phyloP scores from a whole-genome alignment of 1,140 invertebrate species.

The Meteorus sp. region DNA sequence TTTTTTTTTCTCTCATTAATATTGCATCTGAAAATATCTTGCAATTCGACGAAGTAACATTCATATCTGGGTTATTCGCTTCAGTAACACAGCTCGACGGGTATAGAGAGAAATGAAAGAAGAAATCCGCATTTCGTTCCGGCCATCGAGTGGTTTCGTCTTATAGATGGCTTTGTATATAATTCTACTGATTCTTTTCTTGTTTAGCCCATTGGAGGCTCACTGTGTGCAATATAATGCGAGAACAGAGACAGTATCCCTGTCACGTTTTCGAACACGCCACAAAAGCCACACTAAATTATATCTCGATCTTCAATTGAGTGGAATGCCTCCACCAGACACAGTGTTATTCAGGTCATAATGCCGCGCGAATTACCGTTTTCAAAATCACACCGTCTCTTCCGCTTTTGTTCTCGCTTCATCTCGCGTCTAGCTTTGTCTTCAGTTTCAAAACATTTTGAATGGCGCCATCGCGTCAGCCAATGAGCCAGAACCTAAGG shows the following conservation, averaged over 20 bases:
- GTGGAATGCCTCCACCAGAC: slow-evolving; percentile 17
- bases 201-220: too few species aligned
- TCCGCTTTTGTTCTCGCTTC: slow-evolving; percentile 7
- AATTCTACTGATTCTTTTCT: too few species aligned
- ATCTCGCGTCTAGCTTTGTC: slow-evolving; percentile 6
- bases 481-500: too few species aligned
- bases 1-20: slow-evolving; percentile 15
- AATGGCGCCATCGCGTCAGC: not conserved
- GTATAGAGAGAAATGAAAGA: slow-evolving; percentile 27
- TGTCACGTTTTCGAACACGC: slow-evolving; percentile 21
- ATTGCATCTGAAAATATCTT: slow-evolving; percentile 8
- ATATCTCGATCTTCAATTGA: slow-evolving; percentile 27
- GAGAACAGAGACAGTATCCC: too few species aligned
- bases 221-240: too few species aligned
- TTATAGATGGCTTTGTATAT: too few species aligned
- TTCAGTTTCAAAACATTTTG: not conserved
- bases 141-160: slow-evolving; percentile 33
- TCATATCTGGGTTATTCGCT: slow-evolving; percentile 32
- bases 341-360: slow-evolving; percentile 30
- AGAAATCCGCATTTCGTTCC: slow-evolving; percentile 33
- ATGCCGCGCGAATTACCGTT: slow-evolving; percentile 9
- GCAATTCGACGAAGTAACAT: slow-evolving; percentile 26
- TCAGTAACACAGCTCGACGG: slow-evolving; percentile 28
- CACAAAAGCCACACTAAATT: slow-evolving; percentile 21
- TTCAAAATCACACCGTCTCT: not conserved